Percentiles rank a stretch among this genome's conserved stretches.
Evolutionary conservation across 1,140 invertebrate species (phyloP).

Genomic region (Drosophila miranda): DNA sequence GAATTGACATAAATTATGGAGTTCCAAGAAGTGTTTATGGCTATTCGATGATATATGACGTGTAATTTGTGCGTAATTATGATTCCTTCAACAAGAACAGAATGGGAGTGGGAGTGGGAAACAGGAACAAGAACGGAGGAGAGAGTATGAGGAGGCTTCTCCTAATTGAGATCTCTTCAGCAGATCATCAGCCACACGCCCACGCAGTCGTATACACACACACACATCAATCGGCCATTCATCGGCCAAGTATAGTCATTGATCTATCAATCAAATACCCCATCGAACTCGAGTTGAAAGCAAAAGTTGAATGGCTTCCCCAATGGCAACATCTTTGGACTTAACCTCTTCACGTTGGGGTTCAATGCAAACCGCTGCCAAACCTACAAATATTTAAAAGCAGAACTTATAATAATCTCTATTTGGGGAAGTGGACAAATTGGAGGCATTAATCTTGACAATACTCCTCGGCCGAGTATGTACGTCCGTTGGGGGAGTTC

Average conservation of each 20-base stretch:
- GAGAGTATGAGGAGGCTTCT: slow-evolving; percentile 23
- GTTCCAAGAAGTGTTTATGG: slow-evolving; percentile 24
- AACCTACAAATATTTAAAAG: slow-evolving; percentile 52
- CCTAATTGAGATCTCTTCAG: slow-evolving; percentile 67
- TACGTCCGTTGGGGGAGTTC: slow-evolving; percentile 26
- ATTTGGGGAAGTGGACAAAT: slow-evolving; percentile 59
- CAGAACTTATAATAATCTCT: slow-evolving; percentile 23
- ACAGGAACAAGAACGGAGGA: slow-evolving; percentile 5
- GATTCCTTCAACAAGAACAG: slow-evolving; percentile 24
- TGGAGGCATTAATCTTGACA: slow-evolving; percentile 61
- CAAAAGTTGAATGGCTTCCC: slow-evolving; percentile 60
- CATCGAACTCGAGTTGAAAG: slow-evolving; percentile 50
- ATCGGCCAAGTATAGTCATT: slow-evolving; percentile 16
- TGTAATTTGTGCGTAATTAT: slow-evolving; percentile 46
- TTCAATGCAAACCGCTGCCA: slow-evolving; percentile 73
- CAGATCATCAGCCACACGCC: slow-evolving; percentile 39
- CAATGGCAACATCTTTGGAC: slow-evolving; percentile 53
- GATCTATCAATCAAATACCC: slow-evolving; percentile 49
- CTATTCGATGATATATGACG: slow-evolving; percentile 42
- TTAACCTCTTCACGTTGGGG: slow-evolving; percentile 68
- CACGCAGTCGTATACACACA: background rate
- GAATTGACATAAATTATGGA: slow-evolving; percentile 52
- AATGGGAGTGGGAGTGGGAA: background rate
- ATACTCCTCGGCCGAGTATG: background rate
- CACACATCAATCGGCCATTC: slow-evolving; percentile 32